Evolutionary conservation across 2,113 vertebrate genomes (phyloP).

Genomic region (Oxygymnocypris stewartii): DNA sequence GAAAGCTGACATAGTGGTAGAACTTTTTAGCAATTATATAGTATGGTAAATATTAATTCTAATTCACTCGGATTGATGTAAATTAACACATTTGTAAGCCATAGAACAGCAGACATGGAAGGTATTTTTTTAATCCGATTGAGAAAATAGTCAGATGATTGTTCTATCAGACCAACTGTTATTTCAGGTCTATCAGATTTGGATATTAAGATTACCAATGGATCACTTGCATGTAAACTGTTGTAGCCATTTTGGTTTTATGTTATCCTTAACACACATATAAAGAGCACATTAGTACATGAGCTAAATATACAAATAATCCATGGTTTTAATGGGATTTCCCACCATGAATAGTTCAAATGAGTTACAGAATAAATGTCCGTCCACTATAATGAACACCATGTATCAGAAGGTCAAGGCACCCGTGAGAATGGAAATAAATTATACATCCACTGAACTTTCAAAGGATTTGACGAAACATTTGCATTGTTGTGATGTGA

Average conservation of each 20-base stretch:
- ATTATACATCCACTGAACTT: slow-evolving; percentile 14
- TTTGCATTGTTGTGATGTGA: slow-evolving; percentile 15
- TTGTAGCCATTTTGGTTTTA: neutral
- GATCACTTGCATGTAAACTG: neutral
- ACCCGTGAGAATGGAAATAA: neutral
- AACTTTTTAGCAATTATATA: neutral
- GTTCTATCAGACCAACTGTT: no score
- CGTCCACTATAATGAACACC: neutral
- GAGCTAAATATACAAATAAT: neutral
- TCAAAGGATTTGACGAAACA: neutral
- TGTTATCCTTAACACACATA: neutral
- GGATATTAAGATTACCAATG: neutral
- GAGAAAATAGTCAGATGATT: neutral
- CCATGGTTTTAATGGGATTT: neutral
- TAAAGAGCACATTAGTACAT: neutral
- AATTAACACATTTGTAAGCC: neutral
- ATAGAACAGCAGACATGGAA: neutral
- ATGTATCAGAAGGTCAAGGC: neutral
- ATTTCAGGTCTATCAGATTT: neutral
- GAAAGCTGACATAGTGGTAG: no score
- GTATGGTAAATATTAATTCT: neutral
- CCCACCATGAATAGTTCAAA: neutral
- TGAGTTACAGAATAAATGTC: neutral
- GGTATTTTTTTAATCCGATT: neutral
- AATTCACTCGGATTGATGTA: neutral